These are phyloP conservation scores for Drosophila elegans DNA, from an alignment of 1,140 invertebrate genomes.

Conservation along the genomic window DNA sequence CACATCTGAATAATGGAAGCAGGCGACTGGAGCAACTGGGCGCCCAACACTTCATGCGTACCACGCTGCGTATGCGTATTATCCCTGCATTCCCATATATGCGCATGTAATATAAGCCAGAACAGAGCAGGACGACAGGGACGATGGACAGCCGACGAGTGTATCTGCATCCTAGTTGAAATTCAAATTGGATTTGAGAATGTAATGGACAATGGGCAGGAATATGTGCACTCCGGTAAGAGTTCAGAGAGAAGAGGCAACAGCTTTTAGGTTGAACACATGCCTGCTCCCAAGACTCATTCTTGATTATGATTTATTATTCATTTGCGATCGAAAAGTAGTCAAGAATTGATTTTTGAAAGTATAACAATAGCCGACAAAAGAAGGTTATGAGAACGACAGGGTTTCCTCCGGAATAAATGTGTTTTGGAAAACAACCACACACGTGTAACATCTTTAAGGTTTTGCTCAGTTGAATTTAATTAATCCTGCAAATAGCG, in stretches of 20 bases:
- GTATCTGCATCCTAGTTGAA: constrained; percentile 36
- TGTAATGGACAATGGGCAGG: constrained; percentile 21
- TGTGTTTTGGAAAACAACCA: too few relatives aligned
- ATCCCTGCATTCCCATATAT: constrained; percentile 11
- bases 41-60: constrained; percentile 29
- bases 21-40: not conserved
- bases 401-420: not conserved
- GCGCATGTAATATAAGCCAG: constrained; percentile 52
- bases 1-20: constrained; percentile 51
- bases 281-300: constrained; percentile 13
- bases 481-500: too few relatives aligned
- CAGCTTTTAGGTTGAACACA: constrained; percentile 17
- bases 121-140: constrained; percentile 10
- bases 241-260: constrained; percentile 4
- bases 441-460: too few relatives aligned
- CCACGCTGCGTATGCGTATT: constrained; percentile 55
- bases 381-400: not conserved
- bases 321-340: constrained; percentile 7
- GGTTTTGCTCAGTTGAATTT: too few relatives aligned
- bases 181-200: constrained; percentile 65
- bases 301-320: constrained; percentile 41
- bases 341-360: constrained; percentile 7
- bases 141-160: constrained; percentile 4
- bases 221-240: constrained; percentile 11
- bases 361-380: not conserved